These are phyloP conservation scores for Periparus ater DNA, from an alignment of 2,797 vertebrate species.

Conservation along the genomic window DNA sequence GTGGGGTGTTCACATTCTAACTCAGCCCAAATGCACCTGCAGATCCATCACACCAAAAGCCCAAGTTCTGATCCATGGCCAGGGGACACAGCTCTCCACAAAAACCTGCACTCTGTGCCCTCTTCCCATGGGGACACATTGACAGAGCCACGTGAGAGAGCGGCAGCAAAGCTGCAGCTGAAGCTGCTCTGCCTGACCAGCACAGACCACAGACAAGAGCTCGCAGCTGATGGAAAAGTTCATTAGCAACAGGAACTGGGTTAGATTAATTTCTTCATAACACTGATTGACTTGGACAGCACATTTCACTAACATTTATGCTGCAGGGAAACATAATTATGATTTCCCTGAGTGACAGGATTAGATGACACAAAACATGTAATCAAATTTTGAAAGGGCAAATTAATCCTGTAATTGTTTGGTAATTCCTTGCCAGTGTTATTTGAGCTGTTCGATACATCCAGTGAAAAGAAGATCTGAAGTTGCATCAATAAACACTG, in stretches of 20 bases:
- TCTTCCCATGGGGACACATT: neutral
- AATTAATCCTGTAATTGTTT: constrained; percentile 43
- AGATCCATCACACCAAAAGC: neutral
- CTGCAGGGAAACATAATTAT: constrained; percentile 62
- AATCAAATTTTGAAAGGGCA: constrained; percentile 34
- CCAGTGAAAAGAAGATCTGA: neutral
- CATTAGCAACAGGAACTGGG: constrained; percentile 54
- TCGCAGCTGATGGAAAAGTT: neutral
- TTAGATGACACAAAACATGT: constrained; percentile 59
- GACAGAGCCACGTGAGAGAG: neutral
- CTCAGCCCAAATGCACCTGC: neutral
- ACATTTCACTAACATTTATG: constrained; percentile 64
- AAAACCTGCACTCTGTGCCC: accelerated
- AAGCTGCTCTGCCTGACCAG: neutral
- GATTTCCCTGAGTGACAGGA: constrained; percentile 55
- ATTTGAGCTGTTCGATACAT: neutral
- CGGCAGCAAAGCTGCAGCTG: neutral
- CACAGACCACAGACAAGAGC: neutral
- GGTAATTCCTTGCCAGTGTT: constrained; percentile 42
- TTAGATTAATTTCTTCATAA: constrained; percentile 59
- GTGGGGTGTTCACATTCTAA: neutral
- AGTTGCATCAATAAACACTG: neutral
- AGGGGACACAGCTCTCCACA: neutral
- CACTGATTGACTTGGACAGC: constrained; percentile 70
- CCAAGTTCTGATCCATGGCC: neutral